phyloP scores from a whole-genome alignment of 2,113 vertebrate species.

The Coryphaenoides rupestris region DNA sequence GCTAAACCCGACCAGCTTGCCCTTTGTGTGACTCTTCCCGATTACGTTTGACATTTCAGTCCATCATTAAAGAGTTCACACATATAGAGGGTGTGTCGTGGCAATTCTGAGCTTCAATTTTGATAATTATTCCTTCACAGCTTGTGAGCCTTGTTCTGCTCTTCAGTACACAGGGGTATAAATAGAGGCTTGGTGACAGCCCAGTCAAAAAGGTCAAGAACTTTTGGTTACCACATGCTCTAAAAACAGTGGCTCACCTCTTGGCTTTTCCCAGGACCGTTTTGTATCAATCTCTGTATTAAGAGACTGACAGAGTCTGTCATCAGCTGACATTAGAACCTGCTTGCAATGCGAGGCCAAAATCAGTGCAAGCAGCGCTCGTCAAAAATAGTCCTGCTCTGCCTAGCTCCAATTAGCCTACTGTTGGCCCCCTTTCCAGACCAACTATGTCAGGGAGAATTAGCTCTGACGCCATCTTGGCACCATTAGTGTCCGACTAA shows the following conservation, averaged over 20 bases:
- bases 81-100: background rate
- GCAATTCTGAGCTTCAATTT: too few relatives aligned
- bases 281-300: slow-evolving; percentile 11
- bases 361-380: slow-evolving; percentile 30
- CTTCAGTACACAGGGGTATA: background rate
- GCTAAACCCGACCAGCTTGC: slow-evolving; percentile 1
- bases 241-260: slow-evolving; percentile 17
- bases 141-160: background rate
- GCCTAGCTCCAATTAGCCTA: slow-evolving; percentile 52
- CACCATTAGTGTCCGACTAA: slow-evolving; percentile 9
- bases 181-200: background rate
- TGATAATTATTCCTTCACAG: background rate
- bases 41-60: background rate
- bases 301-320: slow-evolving; percentile 34
- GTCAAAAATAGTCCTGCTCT: slow-evolving; percentile 55
- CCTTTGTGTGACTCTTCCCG: background rate
- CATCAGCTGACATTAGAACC: slow-evolving; percentile 46
- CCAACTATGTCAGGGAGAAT: slow-evolving; percentile 37
- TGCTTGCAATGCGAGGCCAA: slow-evolving; percentile 42
- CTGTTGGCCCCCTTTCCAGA: slow-evolving; percentile 31
- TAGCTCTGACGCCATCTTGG: slow-evolving; percentile 31
- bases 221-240: background rate
- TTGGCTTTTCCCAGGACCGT: slow-evolving; percentile 16
- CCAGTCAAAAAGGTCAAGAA: background rate
- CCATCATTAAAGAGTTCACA: background rate